These are phyloP conservation scores for Eupsilia transversa DNA, from an alignment of 2,888 invertebrate species.

Conservation along the genomic window DNA sequence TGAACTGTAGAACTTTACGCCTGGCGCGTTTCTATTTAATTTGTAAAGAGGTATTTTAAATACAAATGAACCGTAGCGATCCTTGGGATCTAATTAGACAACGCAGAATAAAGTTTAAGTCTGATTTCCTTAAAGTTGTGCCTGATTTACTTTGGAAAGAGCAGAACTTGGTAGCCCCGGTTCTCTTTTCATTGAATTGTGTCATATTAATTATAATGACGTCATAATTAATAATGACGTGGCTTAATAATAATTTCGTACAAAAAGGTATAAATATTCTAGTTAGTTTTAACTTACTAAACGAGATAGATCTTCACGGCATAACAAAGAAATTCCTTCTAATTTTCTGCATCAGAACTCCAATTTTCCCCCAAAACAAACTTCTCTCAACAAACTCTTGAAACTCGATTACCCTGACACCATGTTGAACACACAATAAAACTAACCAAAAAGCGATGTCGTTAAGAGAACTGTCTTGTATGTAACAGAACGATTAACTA, in stretches of 20 bases:
- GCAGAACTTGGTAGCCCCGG: background rate
- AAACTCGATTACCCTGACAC: background rate
- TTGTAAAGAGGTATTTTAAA: constrained; percentile 34
- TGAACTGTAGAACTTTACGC: background rate
- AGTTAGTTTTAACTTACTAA: too few relatives aligned
- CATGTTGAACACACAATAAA: background rate
- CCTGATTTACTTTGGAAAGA: constrained; percentile 9
- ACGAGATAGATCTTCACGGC: background rate
- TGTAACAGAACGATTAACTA: background rate
- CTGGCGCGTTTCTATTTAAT: constrained; percentile 9
- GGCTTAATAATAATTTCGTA: too few relatives aligned
- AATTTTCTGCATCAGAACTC: background rate
- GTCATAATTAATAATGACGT: too few relatives aligned
- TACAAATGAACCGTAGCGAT: constrained; percentile 16
- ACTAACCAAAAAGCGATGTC: background rate
- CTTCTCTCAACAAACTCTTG: too few relatives aligned
- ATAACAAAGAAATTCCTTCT: background rate
- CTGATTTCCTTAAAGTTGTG: constrained; percentile 7
- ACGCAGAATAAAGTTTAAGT: constrained; percentile 18
- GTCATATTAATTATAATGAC: background rate
- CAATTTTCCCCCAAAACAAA: background rate
- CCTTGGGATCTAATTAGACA: constrained; percentile 25
- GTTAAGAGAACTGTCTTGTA: background rate
- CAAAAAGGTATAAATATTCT: too few relatives aligned
- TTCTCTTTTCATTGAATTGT: constrained; percentile 3